These are phyloP conservation scores for Epinotia demarniana DNA, from an alignment of 2,888 invertebrate genomes.

Conservation along the genomic window DNA sequence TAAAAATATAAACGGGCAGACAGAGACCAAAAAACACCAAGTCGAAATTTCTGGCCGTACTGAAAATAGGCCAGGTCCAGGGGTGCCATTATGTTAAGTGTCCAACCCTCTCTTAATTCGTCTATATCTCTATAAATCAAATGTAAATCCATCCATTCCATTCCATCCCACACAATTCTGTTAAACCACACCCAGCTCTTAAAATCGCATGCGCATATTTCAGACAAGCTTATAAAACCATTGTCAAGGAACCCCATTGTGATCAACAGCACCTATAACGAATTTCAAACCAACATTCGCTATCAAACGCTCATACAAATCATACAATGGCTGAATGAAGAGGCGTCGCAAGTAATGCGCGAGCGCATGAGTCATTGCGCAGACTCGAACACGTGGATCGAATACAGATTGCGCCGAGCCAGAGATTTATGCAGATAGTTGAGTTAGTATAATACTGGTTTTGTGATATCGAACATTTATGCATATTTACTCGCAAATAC, in stretches of 20 bases:
- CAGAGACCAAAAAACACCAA: too few species aligned
- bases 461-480: background rate
- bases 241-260: slow-evolving; percentile 21
- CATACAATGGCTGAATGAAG: slow-evolving; percentile 33
- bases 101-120: too few species aligned
- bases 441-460: slow-evolving; percentile 6
- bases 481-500: background rate
- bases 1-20: too few species aligned
- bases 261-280: background rate
- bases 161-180: too few species aligned
- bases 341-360: slow-evolving; percentile 32
- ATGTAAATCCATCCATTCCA: too few species aligned
- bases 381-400: slow-evolving; percentile 14
- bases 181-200: too few species aligned
- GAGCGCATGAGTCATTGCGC: background rate
- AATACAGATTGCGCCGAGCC: slow-evolving; percentile 2
- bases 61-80: too few species aligned
- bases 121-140: too few species aligned
- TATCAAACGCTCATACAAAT: slow-evolving; percentile 29
- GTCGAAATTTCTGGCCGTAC: too few species aligned
- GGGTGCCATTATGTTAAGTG: too few species aligned
- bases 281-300: slow-evolving; percentile 28
- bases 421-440: slow-evolving; percentile 10
- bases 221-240: background rate
- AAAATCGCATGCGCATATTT: slow-evolving; percentile 8